Evolutionary conservation across 2,888 invertebrate species (phyloP), one percentile per base, ranked within the genome.

Genomic region (Zygogramma bicolorata): DNA sequence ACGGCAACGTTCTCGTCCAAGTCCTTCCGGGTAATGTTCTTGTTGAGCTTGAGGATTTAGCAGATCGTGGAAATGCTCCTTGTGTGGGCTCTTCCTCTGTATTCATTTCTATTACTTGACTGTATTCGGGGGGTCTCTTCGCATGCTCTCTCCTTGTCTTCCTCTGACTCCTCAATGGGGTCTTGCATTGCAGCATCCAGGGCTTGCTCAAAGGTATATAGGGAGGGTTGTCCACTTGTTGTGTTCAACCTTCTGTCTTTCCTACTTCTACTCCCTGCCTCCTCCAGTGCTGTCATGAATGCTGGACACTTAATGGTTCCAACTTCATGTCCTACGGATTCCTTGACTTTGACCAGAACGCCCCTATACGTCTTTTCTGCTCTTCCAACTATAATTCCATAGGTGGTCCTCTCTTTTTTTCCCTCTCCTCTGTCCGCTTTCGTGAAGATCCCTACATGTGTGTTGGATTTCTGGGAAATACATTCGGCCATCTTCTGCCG

Each of bases 391-490:
- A 68, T 31, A 15, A 68, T 10, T 4, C 60, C 68, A 10, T 25
- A 60, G 2, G 68, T 68, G 15, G 7, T 38, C 46, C 68, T 60
- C 5, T 60, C 68, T 15, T 58, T 58, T 1, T 27, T 22, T 2
- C 3, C 13, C n/a, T 25, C 10, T 58, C 10, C 18, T 25, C 27
- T 58, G 13, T 22, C 58, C 5, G 0, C 0, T 15, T 25, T 58
- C 18, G 57, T 57, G 20, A 20, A 57, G 6, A 65, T 53, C 3
- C 31, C 49, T 27, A 65, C 65, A 10, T 2, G 22, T 13, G 65
- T 65, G n/a, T 22, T 34, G 3, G 53, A 53, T n/a, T 25, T 20
- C 7, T 65, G 53, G 31, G 57, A 65, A 4, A 65, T 20, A 15
- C 49, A 46, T 38, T 65, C 57, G 4, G 34, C 65, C 31, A 65